Base-by-base conservation (phyloP, 2,888 invertebrate species). In the Mycalesis mineus region DNA sequence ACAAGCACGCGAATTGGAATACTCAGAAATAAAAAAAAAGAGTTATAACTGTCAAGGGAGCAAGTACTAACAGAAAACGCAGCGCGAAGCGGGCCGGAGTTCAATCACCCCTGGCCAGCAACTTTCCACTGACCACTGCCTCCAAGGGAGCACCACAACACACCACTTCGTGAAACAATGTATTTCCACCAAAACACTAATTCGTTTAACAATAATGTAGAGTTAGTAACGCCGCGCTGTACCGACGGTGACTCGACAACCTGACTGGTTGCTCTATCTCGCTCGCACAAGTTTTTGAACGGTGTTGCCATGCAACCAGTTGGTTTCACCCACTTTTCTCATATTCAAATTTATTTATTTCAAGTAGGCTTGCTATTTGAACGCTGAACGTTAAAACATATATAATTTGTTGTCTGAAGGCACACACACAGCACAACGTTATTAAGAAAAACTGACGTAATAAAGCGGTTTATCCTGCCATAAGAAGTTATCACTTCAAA, bases 201-300 rank as follows among this genome's bases (percentile, higher is more conserved):
- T 57, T 49, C 82, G 82, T 57, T 73, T 40, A n/a, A 41, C 75
- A 80, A 82, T 82, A 80, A 72, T 78, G 75, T 78, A 77, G 71
- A 65, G 69, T 68, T 72, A 67, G 71, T 71, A 77, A 74, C 71
- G 74, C 82, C 82, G 77, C 77, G 77, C 75, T 71, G 70, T 70
- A 61, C 63, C 60, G 72, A 69, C 74, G 74, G 77, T 80, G 71
- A 77, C 70, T 72, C 69, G 64, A 73, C 79, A 80, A 77, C 78
- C 40, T 41, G 41, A 22, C 41, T 33, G 39, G 29, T 78, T 80
- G 79, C 70, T 78, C 79, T 75, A 67, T 84, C 87, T 84, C 84
- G 75, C 82, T 86, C 82, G 70, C 84, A 74, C 84, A 36, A 42
- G 53, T 61, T 66, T 62, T 49, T 61, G 57, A 62, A 54, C 22